Evolutionary conservation across 2,113 vertebrate genomes (phyloP).

Genomic region (Neodontobutis hainanensis): DNA sequence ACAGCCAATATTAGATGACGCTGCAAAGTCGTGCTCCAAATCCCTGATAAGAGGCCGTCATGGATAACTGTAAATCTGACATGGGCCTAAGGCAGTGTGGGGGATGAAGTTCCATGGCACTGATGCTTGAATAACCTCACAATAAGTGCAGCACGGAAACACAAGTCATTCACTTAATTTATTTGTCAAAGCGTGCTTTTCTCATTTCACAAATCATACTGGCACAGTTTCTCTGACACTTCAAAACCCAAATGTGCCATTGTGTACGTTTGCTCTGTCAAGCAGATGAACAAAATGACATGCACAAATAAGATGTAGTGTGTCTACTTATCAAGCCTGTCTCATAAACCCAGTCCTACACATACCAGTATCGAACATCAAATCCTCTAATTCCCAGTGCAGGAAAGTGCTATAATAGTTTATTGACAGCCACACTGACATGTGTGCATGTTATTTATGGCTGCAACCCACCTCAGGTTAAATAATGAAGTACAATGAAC

Average conservation of each 20-base stretch:
- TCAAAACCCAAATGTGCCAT: constrained; percentile 52
- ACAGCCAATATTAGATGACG: constrained; percentile 68
- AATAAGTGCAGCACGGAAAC: constrained; percentile 46
- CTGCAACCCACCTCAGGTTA: constrained; percentile 8
- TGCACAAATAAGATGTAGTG: constrained; percentile 62
- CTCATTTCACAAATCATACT: constrained; percentile 60
- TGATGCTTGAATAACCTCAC: constrained; percentile 57
- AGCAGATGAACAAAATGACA: constrained; percentile 53
- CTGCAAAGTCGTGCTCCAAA: constrained; percentile 71
- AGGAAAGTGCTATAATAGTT: constrained; percentile 49
- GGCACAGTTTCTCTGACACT: constrained; percentile 54
- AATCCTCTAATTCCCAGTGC: constrained; percentile 33
- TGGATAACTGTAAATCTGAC: constrained; percentile 74
- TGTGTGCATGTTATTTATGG: constrained; percentile 26
- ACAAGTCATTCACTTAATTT: constrained; percentile 58
- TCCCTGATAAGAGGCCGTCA: constrained; percentile 69
- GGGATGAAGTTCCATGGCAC: constrained; percentile 62
- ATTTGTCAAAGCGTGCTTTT: constrained; percentile 58
- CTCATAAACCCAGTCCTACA: constrained; percentile 32
- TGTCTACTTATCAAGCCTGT: constrained; percentile 55
- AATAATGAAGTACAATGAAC: constrained; percentile 33
- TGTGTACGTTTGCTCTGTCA: constrained; percentile 56
- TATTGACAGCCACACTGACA: constrained; percentile 58
- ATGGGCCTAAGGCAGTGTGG: constrained; percentile 67
- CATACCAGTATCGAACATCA: constrained; percentile 40